Conservation (phyloP, 2,888 invertebrate species). For the Amaurobius ferox region DNA sequence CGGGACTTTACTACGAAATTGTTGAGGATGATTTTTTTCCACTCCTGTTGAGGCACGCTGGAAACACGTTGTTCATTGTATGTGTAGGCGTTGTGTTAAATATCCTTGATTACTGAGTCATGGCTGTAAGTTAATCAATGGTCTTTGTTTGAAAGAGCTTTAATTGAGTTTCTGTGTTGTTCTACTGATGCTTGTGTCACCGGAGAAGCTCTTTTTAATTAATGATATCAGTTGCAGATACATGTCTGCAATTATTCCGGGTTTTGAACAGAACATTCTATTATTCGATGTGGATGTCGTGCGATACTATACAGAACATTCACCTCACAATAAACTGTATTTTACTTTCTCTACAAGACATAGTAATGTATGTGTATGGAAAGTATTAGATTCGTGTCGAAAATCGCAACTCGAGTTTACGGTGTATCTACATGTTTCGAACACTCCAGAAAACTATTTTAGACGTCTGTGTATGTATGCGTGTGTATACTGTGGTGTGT, state of each 20-base stretch:
- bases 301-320: no score
- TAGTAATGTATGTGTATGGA: no score
- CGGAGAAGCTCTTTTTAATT: neutral
- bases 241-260: neutral
- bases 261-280: neutral
- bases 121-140: neutral
- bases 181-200: neutral
- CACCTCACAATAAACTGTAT: no score
- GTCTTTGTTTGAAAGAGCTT: neutral
- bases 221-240: neutral
- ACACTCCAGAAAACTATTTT: no score
- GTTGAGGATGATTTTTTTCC: neutral
- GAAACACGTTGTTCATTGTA: neutral
- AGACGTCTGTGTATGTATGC: no score
- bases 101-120: neutral
- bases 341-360: no score
- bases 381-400: no score
- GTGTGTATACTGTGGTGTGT: no score
- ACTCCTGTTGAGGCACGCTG: neutral
- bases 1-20: conserved; percentile 5
- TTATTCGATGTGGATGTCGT: no score
- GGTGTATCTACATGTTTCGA: no score
- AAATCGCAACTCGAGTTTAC: no score
- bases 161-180: neutral
- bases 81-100: conserved; percentile 4